phyloP scores from a whole-genome alignment of 2,113 vertebrate genomes.

The Pseudois nayaur region DNA sequence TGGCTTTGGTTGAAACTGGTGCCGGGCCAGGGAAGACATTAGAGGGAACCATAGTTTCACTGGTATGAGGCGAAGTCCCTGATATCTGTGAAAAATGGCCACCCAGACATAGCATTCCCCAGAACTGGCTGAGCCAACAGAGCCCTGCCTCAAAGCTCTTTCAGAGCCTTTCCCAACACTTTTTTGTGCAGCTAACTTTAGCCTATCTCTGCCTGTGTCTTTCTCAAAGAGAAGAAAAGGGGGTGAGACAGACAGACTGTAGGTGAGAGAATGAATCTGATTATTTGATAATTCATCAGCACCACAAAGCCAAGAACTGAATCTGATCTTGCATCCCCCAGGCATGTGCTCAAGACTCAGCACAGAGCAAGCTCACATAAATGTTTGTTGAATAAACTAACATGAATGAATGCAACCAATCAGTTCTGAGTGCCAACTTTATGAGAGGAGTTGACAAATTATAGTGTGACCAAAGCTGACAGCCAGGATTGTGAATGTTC shows the following conservation, averaged over 20 bases:
- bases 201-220: neutral
- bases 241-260: neutral
- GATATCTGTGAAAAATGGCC: neutral
- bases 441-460: neutral
- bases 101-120: neutral
- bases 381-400: neutral
- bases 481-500: neutral
- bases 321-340: neutral
- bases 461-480: neutral
- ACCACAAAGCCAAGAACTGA: neutral
- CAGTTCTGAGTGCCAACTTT: neutral
- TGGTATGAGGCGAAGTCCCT: neutral
- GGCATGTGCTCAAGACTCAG: neutral
- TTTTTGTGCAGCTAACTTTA: neutral
- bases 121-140: neutral
- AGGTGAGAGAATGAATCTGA: neutral
- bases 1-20: neutral
- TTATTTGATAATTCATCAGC: neutral
- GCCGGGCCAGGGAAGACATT: neutral
- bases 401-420: neutral
- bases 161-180: neutral
- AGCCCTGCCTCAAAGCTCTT: neutral
- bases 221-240: neutral
- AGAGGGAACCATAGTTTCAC: neutral
- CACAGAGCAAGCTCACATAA: neutral